These are phyloP conservation scores for Lepidocyrtinus sp. DNA, from an alignment of 2,888 invertebrate species.

Conservation along the genomic window DNA sequence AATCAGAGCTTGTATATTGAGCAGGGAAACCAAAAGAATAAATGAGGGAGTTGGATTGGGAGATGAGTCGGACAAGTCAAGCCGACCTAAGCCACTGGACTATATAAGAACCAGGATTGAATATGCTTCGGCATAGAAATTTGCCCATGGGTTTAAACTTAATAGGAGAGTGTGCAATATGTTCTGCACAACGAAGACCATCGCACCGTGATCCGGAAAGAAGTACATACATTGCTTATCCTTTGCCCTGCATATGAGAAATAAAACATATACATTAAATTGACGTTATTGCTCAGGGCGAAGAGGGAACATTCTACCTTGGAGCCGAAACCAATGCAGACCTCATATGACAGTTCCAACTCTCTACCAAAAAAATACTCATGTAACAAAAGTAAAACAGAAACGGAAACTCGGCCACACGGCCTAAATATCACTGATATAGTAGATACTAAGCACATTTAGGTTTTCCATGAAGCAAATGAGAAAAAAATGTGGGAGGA, in stretches of 20 bases:
- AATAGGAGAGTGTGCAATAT: background rate
- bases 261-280: constrained; percentile 52
- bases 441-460: background rate
- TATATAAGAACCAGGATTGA: no score
- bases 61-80: constrained; percentile 40
- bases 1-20: no score
- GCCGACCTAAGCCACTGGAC: no score
- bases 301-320: background rate
- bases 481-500: background rate
- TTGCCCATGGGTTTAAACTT: constrained; percentile 39
- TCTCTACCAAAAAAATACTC: background rate
- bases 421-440: background rate
- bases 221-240: background rate
- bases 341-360: constrained; percentile 34
- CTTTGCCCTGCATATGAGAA: constrained; percentile 24
- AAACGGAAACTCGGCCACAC: background rate
- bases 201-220: constrained; percentile 34
- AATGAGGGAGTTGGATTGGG: no score
- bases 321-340: background rate
- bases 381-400: background rate
- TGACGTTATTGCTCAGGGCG: constrained; percentile 53
- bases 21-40: constrained; percentile 1
- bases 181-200: constrained; percentile 7
- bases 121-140: constrained; percentile 22
- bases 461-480: background rate